A percentile compares a stretch with the other conserved stretches of the same genome.
Evolutionary conservation across 2,888 invertebrate species (phyloP).

Genomic region (Plebejus argus): DNA sequence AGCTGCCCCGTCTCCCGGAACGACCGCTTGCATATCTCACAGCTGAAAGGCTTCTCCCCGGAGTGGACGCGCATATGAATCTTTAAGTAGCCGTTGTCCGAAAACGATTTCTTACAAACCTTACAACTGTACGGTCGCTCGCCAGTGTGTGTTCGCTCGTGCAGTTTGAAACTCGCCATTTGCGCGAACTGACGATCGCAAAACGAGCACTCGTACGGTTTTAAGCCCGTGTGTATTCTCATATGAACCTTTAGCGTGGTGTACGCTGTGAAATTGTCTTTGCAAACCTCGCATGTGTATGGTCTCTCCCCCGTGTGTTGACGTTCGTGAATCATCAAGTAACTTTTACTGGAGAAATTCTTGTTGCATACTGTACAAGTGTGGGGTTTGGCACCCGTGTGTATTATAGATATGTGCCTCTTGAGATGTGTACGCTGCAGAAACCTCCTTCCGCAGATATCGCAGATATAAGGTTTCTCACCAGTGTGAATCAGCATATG

Average conservation of each 20-base stretch:
- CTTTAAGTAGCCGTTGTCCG: conserved; percentile 71
- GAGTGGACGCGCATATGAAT: conserved; percentile 72
- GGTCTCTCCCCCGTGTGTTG: conserved; percentile 67
- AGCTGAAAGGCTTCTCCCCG: conserved; percentile 64
- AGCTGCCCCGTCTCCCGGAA: conserved; percentile 67
- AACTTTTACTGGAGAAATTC: conserved; percentile 70
- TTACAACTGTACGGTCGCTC: conserved; percentile 64
- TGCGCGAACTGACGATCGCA: conserved; percentile 67
- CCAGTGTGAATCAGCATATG: conserved; percentile 70
- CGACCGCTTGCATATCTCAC: conserved; percentile 63
- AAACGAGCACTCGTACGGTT: conserved; percentile 66
- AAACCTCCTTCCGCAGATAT: conserved; percentile 65
- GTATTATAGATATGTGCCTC: conserved; percentile 68
- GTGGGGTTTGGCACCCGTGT: conserved; percentile 63
- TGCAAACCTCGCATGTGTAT: conserved; percentile 65
- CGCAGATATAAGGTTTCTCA: conserved; percentile 66
- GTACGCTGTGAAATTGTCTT: conserved; percentile 68
- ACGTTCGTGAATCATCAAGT: conserved; percentile 65
- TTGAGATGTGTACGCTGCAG: conserved; percentile 68
- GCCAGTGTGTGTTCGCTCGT: conserved; percentile 67
- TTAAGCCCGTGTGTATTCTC: conserved; percentile 67
- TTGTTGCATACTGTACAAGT: conserved; percentile 64
- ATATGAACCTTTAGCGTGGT: conserved; percentile 71
- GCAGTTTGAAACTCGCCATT: conserved; percentile 69
- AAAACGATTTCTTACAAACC: conserved; percentile 68